Conservation (phyloP, 2,888 invertebrate species). For the Conistra vaccinii region DNA sequence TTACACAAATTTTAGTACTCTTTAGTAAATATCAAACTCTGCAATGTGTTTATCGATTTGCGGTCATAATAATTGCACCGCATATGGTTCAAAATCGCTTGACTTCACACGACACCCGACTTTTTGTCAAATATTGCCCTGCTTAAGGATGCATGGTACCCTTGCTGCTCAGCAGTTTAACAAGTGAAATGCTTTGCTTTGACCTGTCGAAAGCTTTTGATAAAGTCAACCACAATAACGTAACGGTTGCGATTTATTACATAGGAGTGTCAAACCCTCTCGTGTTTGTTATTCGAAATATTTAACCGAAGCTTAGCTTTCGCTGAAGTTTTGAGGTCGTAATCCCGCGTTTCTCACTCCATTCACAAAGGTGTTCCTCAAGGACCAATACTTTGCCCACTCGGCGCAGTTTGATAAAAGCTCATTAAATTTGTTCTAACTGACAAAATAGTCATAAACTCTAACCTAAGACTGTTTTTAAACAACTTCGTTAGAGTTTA, state of each 20-base stretch:
- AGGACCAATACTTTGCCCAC: not conserved
- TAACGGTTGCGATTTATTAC: not conserved
- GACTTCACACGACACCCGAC: no score
- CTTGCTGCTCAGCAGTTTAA: not conserved
- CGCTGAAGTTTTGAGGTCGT: not conserved
- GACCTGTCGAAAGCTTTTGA: constrained; percentile 25
- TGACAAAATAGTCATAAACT: no score
- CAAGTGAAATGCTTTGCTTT: not conserved
- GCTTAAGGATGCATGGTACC: no score
- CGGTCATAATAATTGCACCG: no score
- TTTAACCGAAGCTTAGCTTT: not conserved
- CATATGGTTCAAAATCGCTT: no score
- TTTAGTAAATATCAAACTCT: constrained; percentile 5
- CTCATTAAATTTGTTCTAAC: no score
- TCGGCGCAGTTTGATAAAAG: no score
- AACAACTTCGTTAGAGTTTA: no score
- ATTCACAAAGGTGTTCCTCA: constrained; percentile 10
- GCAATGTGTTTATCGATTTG: not conserved
- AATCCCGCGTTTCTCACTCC: not conserved
- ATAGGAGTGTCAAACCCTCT: no score
- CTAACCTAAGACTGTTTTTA: no score
- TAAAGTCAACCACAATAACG: not conserved
- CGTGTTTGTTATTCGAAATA: not conserved
- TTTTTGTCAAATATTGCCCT: no score
- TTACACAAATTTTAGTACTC: no score